Base-by-base conservation (phyloP, 64 coral and sea anemone genomes). In the Stichodactyla helianthus region DNA sequence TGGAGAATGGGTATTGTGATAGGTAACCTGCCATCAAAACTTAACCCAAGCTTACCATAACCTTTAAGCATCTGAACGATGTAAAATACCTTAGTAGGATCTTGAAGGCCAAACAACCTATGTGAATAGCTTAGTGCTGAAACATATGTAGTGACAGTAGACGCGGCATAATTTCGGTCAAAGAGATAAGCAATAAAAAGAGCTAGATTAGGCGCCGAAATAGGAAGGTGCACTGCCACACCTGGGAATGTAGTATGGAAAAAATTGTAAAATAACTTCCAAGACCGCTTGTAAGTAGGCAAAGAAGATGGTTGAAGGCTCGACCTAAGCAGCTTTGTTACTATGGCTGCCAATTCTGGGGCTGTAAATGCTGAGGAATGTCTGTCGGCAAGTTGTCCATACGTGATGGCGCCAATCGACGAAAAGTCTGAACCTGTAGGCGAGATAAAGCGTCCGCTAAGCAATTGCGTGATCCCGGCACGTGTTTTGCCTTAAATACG, bases 51-150 rank as follows among this genome's bases (percentile, higher is more conserved):
- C 52, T 87, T 87, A 17, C 53, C 55, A 87, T 87, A 87, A 54
- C 86, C 86, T 23, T 87, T 87, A 61, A 87, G 55, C 86, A 78
- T 87, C 23, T 77, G 86, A 23, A 27, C n/a, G 53, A 87, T 87
- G 52, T 54, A 22, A 87, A 87, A 87, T 52, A 54, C 74, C 64
- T 87, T 74, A 53, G 35, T 78, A 11, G 86, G 86, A 68, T 87
- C 86, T 31, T 50, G 18, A 78, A 76, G 71, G 13, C 86, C 86
- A 13, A 57, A 76, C 20, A 87, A 57, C 23, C 77, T 87, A 57
- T 87, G 68, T 51, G 74, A 77, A 87, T 87, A 87, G 31, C 86
- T 76, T 51, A 87, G 86, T 64, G 60, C 35, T 7, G 85, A 65
- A 54, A 86, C 23, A 87, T 87, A 87, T 9, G 71, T 87, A 58